These are phyloP conservation scores for Datnioides undecimradiatus DNA, from an alignment of 2,113 vertebrate species.

Conservation along the genomic window DNA sequence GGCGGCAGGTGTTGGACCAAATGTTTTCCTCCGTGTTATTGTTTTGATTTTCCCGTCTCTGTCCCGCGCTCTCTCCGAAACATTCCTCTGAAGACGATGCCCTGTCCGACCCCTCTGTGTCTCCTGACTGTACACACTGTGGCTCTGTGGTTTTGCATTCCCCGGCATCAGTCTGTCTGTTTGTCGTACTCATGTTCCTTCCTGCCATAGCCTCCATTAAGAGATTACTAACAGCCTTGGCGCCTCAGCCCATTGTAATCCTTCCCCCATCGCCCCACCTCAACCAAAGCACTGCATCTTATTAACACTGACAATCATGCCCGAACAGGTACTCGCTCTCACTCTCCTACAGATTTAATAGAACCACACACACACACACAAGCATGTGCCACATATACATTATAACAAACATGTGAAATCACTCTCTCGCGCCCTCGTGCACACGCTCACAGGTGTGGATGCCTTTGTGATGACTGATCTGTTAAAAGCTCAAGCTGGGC, in stretches of 20 bases:
- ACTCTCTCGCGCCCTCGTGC: not conserved
- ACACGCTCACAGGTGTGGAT: conserved; percentile 72
- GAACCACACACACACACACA: conserved; percentile 15
- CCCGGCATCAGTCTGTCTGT: conserved; percentile 55
- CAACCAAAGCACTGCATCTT: conserved; percentile 64
- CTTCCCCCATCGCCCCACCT: conserved; percentile 39
- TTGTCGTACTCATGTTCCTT: conserved; percentile 76
- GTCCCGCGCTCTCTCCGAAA: conserved; percentile 42
- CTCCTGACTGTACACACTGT: conserved; percentile 56
- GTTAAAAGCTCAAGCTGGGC: conserved; percentile 56
- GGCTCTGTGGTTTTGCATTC: conserved; percentile 69
- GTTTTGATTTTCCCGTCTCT: conserved; percentile 20
- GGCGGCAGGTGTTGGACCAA: conserved; percentile 86
- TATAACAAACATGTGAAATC: conserved; percentile 36
- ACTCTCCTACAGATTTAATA: conserved; percentile 39
- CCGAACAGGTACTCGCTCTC: conserved; percentile 69
- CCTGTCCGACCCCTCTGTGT: conserved; percentile 41
- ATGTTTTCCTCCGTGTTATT: conserved; percentile 55
- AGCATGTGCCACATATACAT: conserved; percentile 24
- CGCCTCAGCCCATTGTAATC: conserved; percentile 64
- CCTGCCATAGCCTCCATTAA: conserved; percentile 79
- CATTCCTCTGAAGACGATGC: conserved; percentile 64
- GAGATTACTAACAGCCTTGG: conserved; percentile 77
- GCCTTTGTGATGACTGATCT: conserved; percentile 75
- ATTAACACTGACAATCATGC: conserved; percentile 78